Base-by-base conservation (phyloP, 2,113 vertebrate species). In the Oxygymnocypris stewartii region DNA sequence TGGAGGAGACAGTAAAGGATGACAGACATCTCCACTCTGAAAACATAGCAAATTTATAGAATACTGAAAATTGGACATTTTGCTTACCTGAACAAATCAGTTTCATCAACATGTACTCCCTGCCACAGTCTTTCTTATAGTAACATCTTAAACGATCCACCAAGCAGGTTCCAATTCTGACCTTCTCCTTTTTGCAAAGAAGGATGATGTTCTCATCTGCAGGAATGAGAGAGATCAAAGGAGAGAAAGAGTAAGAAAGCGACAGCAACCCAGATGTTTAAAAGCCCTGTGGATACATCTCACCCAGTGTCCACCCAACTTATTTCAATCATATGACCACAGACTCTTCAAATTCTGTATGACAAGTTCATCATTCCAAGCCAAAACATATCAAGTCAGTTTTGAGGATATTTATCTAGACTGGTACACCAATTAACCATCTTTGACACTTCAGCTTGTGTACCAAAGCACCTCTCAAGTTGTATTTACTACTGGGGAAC, bases 81-180 rank as follows among this genome's bases (percentile, higher is more conserved):
- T 63, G n/a, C 95, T 96, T 96, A 96, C 96, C 94, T 92, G 96
- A 96, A 92, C 96, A 97, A 89, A 95, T 95, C 90, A 95, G 91
- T 94, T 96, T 96, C 95, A 97, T 96, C 93, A 96, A 95, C 95
- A 95, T 95, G 94, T 96, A 96, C 93, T 94, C 95, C 92, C 87
- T 90, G 86, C 94, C 94, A 89, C 93, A 91, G 90, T 90, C 92
- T 85, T 93, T 95, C 94, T 92, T 95, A 90, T 88, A 95, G 92
- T 93, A 93, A 91, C 94, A 97, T 95, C 40, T 93, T 91, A 96
- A 93, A 93, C 94, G 93, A 87, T 88, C 90, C 67, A 91, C 86
- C 82, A 93, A 93, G 90, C 95, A 96, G 90, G 93, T 89, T 89
- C 94, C 93, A 91, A 92, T 90, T 84, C 91, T 93, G 54, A 93